phyloP scores from a whole-genome alignment of 1,140 invertebrate genomes.

The Bombus picipes region DNA sequence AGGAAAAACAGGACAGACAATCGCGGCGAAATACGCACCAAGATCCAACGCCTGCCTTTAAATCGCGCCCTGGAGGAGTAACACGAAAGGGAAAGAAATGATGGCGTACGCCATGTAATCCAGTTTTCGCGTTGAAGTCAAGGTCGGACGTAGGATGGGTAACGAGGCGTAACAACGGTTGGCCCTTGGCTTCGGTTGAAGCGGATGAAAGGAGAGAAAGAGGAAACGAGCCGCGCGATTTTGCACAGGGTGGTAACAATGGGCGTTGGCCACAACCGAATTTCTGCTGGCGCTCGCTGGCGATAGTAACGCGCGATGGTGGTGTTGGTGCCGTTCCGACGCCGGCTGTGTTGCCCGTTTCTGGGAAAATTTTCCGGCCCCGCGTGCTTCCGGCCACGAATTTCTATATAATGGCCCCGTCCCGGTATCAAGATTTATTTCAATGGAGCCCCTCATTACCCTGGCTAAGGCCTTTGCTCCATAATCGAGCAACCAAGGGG shows the following conservation, averaged over 20 bases:
- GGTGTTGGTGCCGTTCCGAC: neutral
- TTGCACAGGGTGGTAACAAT: conserved; percentile 48
- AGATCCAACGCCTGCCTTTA: conserved; percentile 56
- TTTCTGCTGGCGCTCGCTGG: neutral
- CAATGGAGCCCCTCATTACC: conserved; percentile 37
- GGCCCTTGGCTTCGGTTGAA: conserved; percentile 49
- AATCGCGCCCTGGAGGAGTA: conserved; percentile 42
- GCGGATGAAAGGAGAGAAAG: conserved; percentile 56
- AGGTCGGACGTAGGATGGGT: conserved; percentile 67
- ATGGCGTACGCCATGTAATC: conserved; percentile 62
- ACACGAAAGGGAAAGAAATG: neutral
- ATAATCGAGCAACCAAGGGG: conserved; percentile 18
- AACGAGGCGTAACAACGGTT: conserved; percentile 70
- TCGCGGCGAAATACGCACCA: conserved; percentile 51
- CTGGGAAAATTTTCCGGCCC: conserved; percentile 61
- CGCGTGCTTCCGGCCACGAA: conserved; percentile 60
- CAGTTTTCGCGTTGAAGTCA: conserved; percentile 68
- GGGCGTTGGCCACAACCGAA: conserved; percentile 21
- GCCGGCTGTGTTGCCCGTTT: conserved; percentile 36
- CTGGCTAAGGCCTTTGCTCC: conserved; percentile 17
- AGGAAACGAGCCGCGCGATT: conserved; percentile 56
- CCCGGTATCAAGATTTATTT: conserved; percentile 54
- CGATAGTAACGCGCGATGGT: conserved; percentile 2
- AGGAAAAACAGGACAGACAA: conserved; percentile 28
- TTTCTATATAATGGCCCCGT: conserved; percentile 75